Evolutionary conservation across 2,113 vertebrate species (phyloP).

Genomic region (Clarias macrocephalus): DNA sequence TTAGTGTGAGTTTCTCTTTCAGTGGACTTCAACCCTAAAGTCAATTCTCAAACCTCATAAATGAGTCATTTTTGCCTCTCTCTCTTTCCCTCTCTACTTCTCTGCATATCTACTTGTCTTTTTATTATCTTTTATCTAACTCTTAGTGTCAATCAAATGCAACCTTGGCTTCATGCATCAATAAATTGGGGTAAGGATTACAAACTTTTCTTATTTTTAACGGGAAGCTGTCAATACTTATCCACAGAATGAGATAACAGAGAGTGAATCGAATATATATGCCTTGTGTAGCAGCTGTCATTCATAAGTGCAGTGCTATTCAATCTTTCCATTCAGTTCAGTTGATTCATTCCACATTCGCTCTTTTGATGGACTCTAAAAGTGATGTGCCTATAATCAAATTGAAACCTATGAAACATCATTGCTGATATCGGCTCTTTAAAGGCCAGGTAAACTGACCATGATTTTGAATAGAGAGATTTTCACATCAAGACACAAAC

Average conservation of each 20-base stretch:
- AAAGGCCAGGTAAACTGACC: neutral
- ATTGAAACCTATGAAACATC: neutral
- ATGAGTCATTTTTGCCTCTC: neutral
- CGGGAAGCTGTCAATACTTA: conserved; percentile 51
- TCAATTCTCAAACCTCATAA: conserved; percentile 18
- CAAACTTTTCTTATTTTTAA: conserved; percentile 47
- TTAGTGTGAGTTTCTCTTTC: neutral
- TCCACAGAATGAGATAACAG: conserved; percentile 13
- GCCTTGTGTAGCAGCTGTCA: neutral
- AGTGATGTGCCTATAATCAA: neutral
- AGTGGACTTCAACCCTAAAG: neutral
- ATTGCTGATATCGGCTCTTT: neutral
- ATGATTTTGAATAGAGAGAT: neutral
- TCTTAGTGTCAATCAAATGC: neutral
- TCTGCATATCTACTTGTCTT: neutral
- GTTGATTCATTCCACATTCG: neutral
- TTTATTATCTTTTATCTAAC: conserved; percentile 7
- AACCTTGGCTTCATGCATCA: conserved; percentile 25
- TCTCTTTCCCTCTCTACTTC: neutral
- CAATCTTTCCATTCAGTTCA: conserved; percentile 8
- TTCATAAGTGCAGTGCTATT: neutral
- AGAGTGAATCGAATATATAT: neutral
- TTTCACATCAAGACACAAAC: neutral
- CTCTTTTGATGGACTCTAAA: too few relatives aligned
- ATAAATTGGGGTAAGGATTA: conserved; percentile 34